Percentiles rank a stretch among this genome's conserved stretches.
Evolutionary conservation across 2,113 vertebrate species (phyloP).

Genomic region (Nothobranchius furzeri): DNA sequence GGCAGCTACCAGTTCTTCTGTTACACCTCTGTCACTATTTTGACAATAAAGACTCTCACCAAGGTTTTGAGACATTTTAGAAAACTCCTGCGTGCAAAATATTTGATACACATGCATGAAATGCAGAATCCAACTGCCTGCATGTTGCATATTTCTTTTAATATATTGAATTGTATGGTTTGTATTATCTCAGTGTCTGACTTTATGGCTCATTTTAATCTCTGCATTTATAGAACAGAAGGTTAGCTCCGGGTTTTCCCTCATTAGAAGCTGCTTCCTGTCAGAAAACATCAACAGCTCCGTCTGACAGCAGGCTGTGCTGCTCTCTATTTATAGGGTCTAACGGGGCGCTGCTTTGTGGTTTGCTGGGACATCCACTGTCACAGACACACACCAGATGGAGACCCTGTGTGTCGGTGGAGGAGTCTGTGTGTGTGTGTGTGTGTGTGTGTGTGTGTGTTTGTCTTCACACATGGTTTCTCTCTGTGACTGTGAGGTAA

Average conservation of each 20-base stretch:
- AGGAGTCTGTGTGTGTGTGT: conserved; percentile 10
- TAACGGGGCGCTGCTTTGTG: conserved; percentile 37
- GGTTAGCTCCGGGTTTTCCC: conserved; percentile 12
- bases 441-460: conserved; percentile 13
- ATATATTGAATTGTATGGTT: no score
- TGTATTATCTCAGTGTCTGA: no score
- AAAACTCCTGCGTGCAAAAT: no score
- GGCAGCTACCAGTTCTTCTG: no score
- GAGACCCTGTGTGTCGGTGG: conserved; percentile 32
- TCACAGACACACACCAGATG: conserved; percentile 52
- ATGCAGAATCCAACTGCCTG: no score
- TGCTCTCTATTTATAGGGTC: conserved; percentile 52
- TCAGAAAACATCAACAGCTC: conserved; percentile 3
- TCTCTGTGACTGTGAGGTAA: conserved; percentile 51
- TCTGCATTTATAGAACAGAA: not conserved
- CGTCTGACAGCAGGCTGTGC: not conserved
- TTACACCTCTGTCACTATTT: no score
- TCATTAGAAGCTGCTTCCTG: conserved; percentile 3
- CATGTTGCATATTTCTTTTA: no score
- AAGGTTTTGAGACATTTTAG: no score
- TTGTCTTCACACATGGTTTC: conserved; percentile 55
- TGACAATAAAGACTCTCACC: no score
- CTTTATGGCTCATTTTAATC: no score
- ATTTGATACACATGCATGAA: no score
- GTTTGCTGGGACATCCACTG: conserved; percentile 39